Conservation (phyloP, 2,888 invertebrate genomes). For the Tetramorium bicarinatum region DNA sequence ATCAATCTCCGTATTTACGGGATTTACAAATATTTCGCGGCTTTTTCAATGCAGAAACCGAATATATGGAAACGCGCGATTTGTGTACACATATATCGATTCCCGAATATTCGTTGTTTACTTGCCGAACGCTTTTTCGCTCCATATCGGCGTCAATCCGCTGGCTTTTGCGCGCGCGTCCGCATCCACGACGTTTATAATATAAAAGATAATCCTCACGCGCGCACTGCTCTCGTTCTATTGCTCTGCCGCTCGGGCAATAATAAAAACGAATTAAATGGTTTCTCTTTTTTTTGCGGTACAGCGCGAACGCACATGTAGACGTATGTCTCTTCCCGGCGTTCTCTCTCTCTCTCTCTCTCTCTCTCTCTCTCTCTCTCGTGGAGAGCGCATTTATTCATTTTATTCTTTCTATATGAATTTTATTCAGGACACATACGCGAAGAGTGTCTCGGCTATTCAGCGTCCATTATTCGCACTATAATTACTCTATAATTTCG, state of each 20-base stretch:
- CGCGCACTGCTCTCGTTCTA: not conserved
- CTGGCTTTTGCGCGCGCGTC: not conserved
- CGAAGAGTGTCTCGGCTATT: not conserved
- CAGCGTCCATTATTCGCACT: not conserved
- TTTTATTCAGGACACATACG: conserved; percentile 15
- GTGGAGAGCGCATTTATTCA: not conserved
- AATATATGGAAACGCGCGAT: conserved; percentile 27
- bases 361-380: not conserved
- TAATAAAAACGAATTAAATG: conserved; percentile 29
- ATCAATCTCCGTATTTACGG: conserved; percentile 17
- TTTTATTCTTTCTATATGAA: not conserved
- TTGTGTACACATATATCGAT: conserved; percentile 35
- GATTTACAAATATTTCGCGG: conserved; percentile 40
- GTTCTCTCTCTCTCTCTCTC: too few relatives aligned
- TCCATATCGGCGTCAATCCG: conserved; percentile 33
- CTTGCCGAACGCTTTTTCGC: conserved; percentile 39
- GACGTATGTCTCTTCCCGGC: not conserved
- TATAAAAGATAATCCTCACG: conserved; percentile 33
- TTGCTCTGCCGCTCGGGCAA: not conserved
- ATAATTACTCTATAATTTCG: not conserved
- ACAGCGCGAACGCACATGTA: not conserved
- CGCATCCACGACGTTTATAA: not conserved
- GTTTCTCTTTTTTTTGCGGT: not conserved
- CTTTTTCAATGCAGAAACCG: conserved; percentile 2
- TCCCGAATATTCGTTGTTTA: conserved; percentile 39